These are phyloP conservation scores for zebrafish (Danio rerio) DNA, from an alignment of 2,113 vertebrate species.

Conservation along the genomic window GRCz12tu NC_133179.1:24597001-24597500, in stretches of 20 bases:
- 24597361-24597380: not conserved
- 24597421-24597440: not conserved
- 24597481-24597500: too few species aligned
- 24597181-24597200: constrained; percentile 25
- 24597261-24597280: constrained; percentile 6
- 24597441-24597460: not conserved
- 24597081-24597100: constrained; percentile 43
- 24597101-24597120: constrained; percentile 39
- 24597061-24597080: not conserved
- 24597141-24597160: constrained; percentile 43
- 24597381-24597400: not conserved
- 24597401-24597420: not conserved
- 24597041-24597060: not conserved
- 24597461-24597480: not conserved
- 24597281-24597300: constrained; percentile 20
- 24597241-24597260: constrained; percentile 37
- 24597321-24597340: constrained; percentile 6
- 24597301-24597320: not conserved
- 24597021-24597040: constrained; percentile 17
- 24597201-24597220: constrained; percentile 4
- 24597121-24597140: constrained; percentile 31
- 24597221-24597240: constrained; percentile 36
- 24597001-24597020: not conserved
- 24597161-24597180: constrained; percentile 25
- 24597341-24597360: not conserved